Evolutionary conservation across 2,797 vertebrate genomes (phyloP).

Genomic region (Epinephelus coioides): DNA sequence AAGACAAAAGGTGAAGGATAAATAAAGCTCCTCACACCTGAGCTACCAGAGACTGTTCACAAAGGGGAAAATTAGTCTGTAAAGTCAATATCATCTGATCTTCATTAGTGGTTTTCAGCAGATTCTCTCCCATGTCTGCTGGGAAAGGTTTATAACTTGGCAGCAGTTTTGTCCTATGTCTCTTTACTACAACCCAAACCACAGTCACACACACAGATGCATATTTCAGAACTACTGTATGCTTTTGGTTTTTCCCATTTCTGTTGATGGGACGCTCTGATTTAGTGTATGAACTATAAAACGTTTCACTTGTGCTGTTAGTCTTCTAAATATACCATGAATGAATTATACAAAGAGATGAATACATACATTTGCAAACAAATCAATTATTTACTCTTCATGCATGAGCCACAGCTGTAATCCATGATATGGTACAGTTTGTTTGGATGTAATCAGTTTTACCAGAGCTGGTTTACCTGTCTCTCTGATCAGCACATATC

Average conservation of each 20-base stretch:
- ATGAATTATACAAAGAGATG: background rate
- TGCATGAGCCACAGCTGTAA: background rate
- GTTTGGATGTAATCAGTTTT: slow-evolving; percentile 9
- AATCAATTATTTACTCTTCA: background rate
- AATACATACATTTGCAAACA: slow-evolving; percentile 1
- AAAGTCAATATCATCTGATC: background rate
- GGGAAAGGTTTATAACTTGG: background rate
- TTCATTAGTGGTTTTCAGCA: too few species aligned
- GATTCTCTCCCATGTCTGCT: background rate
- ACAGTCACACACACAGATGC: background rate
- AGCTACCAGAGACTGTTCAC: slow-evolving; percentile 27
- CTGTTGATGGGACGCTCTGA: background rate
- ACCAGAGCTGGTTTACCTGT: slow-evolving; percentile 10
- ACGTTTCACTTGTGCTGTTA: background rate
- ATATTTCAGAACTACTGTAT: background rate
- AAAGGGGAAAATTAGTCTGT: background rate
- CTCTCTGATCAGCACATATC: slow-evolving; percentile 33
- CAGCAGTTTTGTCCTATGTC: background rate
- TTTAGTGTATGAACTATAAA: slow-evolving; percentile 4
- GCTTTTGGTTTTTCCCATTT: background rate
- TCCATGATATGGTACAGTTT: background rate
- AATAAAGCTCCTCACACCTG: slow-evolving; percentile 32
- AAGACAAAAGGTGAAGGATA: background rate
- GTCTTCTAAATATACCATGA: background rate
- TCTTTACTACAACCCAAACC: background rate